Evolutionary conservation across 2,888 invertebrate species (phyloP), one percentile per base, ranked within the genome.

Genomic region (Athrips mouffetella): DNA sequence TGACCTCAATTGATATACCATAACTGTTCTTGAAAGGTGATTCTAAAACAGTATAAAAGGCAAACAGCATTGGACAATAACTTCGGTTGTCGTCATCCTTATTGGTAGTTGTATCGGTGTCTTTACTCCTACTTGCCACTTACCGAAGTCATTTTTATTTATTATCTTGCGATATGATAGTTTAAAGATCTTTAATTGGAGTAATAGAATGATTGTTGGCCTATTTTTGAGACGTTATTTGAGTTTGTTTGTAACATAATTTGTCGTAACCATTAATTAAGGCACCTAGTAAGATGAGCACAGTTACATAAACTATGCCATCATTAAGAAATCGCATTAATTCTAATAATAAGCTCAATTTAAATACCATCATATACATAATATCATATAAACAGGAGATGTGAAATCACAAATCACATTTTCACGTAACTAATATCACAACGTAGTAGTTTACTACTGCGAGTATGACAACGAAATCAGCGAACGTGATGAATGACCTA

Each of bases 111-210:
- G 20, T 11, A 37, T n/a, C 21, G 3, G 13, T 21, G 20, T 20
- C 21, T 20, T 7, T 18, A 20, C 35, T 16, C 10, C 60, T 54
- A 58, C 54, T 56, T 16, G 13, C 60, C 55, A 58, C 54, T 56
- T 57, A 60, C 53, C 58, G 58, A 60, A 58, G 62, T 67, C 58
- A 66, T 67, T 66, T 65, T 59, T 66, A 59, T 58, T 52, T 55
- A 65, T 64, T 63, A 62, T 60, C 63, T 60, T 58, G 55, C 58
- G 57, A 62, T 63, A 60, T 55, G 49, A 50, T 49, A 18, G 18
- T 27, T 27, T 29, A 59, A 51, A 52, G 59, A 57, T 62, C 51
- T 49, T 55, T 61, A 59, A 53, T 50, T 39, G 57, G 51, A 48
- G 50, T 53, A 45, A 7, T 18, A 5, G 10, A 31, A 50, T 44